Conservation (phyloP, 2,113 vertebrate genomes). For the Sceloporus undulatus region DNA sequence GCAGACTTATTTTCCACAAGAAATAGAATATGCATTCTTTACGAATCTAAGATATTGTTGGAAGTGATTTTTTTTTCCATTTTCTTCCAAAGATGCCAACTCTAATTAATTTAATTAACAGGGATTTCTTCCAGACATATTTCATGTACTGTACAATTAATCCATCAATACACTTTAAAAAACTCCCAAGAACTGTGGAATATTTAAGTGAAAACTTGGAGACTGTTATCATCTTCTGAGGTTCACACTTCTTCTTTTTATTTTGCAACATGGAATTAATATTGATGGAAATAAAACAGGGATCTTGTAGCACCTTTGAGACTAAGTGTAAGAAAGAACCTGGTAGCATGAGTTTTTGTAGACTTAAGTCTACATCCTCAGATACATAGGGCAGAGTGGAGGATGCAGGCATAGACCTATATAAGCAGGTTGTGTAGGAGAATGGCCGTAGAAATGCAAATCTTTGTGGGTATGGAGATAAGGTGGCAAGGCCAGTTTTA, state of each 20-base stretch:
- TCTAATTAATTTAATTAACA: neutral
- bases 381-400: too few species aligned
- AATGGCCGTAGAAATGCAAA: too few species aligned
- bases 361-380: too few species aligned
- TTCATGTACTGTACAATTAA: neutral
- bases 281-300: neutral
- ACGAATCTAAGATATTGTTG: neutral
- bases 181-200: neutral
- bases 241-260: neutral
- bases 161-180: neutral
- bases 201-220: neutral
- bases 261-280: neutral
- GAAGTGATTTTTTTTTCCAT: neutral
- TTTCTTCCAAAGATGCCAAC: neutral
- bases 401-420: too few species aligned
- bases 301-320: too few species aligned
- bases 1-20: neutral
- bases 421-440: too few species aligned
- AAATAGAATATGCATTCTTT: neutral
- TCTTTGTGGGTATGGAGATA: too few species aligned
- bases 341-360: too few species aligned
- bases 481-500: too few species aligned
- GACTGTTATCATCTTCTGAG: neutral
- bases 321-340: too few species aligned
- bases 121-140: neutral